A percentile compares a stretch with the other conserved stretches of the same genome.
Evolutionary conservation across 2,113 vertebrate species (phyloP).

Genomic region (Ochotona curzoniae): DNA sequence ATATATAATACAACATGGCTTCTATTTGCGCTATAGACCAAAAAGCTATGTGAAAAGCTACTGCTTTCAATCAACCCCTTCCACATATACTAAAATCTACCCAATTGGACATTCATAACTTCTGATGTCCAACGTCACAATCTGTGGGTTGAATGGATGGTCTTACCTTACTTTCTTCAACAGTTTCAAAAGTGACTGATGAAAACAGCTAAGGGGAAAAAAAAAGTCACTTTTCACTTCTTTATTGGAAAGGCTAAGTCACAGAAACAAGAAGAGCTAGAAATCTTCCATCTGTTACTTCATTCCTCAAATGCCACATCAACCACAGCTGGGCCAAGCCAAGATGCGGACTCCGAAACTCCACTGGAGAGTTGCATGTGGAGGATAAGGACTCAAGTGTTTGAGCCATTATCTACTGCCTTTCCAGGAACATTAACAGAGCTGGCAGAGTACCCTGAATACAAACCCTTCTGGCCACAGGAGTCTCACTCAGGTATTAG

Average conservation of each 20-base stretch:
- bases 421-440: no score
- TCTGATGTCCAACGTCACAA: conserved; percentile 30
- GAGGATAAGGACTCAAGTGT: no score
- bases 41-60: not conserved
- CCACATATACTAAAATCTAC: not conserved
- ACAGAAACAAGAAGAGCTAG: no score
- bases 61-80: not conserved
- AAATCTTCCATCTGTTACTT: no score
- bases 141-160: conserved; percentile 33
- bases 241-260: no score
- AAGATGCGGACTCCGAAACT: no score
- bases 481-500: not conserved
- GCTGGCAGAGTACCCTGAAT: no score
- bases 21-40: not conserved
- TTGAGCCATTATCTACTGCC: no score
- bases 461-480: not conserved
- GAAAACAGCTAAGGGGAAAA: conserved; percentile 91
- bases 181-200: conserved; percentile 93
- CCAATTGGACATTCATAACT: not conserved
- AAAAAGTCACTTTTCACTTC: conserved; percentile 36
- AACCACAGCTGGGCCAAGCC: no score
- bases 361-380: no score
- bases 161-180: conserved; percentile 93
- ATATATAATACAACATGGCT: not conserved
- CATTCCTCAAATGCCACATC: no score